Conservation (phyloP, 2,888 invertebrate species). For the Drosophila rubida region DNA sequence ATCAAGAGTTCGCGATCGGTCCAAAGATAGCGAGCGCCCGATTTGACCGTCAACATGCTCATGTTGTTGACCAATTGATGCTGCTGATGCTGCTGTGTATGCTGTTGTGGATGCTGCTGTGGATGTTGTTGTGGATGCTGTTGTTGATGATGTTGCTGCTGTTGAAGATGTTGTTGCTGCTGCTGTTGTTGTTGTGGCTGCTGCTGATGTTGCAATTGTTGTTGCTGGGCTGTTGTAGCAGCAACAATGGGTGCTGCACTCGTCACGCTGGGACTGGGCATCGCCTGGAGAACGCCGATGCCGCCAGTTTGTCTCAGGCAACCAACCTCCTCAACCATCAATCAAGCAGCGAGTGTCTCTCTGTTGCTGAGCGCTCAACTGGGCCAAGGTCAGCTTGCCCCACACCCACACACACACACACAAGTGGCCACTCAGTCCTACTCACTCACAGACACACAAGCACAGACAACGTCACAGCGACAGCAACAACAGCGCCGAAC, state of each 20-base stretch:
- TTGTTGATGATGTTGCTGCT: conserved; percentile 24
- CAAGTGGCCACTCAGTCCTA: neutral
- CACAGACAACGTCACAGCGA: neutral
- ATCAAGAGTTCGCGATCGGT: conserved; percentile 78
- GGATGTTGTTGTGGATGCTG: conserved; percentile 39
- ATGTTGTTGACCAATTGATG: conserved; percentile 55
- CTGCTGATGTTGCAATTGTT: conserved; percentile 1
- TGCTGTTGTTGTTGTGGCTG: conserved; percentile 41
- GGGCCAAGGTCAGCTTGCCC: conserved; percentile 55
- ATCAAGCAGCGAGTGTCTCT: neutral
- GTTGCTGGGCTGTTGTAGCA: conserved; percentile 2
- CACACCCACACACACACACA: neutral
- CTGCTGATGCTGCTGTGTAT: conserved; percentile 30
- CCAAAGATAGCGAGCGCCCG: conserved; percentile 70
- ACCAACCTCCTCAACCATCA: conserved; percentile 73
- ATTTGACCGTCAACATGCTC: conserved; percentile 65
- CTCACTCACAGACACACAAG: neutral
- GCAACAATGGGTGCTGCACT: conserved; percentile 16
- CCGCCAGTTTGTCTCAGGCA: conserved; percentile 74
- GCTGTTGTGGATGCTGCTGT: conserved; percentile 45
- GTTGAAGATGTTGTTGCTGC: conserved; percentile 28
- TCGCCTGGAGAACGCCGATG: conserved; percentile 48
- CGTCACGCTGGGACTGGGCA: conserved; percentile 62
- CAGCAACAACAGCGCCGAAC: neutral
- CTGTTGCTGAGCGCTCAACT: conserved; percentile 53